Evolutionary conservation across 2,888 invertebrate species (phyloP).

Genomic region (Campaea margaritaria): DNA sequence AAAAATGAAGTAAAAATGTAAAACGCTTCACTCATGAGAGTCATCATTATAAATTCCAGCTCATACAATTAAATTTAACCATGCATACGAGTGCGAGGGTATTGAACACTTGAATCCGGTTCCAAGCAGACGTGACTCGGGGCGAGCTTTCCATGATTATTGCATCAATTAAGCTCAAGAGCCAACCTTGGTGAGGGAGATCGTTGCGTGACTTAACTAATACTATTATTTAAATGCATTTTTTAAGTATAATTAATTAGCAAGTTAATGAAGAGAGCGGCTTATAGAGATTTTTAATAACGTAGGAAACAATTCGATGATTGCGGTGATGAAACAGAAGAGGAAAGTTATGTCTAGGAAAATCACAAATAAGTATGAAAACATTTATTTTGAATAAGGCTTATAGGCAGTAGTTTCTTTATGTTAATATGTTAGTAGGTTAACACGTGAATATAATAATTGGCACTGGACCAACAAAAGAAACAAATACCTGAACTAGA

Average conservation of each 20-base stretch:
- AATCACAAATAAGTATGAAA: too few relatives aligned
- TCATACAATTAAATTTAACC: neutral
- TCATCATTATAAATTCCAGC: neutral
- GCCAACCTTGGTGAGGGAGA: slow-evolving; percentile 4
- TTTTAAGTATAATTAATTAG: slow-evolving; percentile 8
- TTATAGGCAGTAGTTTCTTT: too few relatives aligned
- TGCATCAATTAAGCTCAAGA: slow-evolving; percentile 8
- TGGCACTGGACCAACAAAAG: too few relatives aligned
- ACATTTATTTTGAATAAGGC: too few relatives aligned
- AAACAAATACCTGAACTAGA: too few relatives aligned
- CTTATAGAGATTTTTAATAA: neutral
- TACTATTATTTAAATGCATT: slow-evolving; percentile 14
- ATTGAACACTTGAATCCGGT: slow-evolving; percentile 30
- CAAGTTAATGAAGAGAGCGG: neutral
- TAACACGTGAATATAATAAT: too few relatives aligned
- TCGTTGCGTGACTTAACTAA: slow-evolving; percentile 20
- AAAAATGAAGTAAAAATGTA: neutral
- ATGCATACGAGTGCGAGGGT: slow-evolving; percentile 33
- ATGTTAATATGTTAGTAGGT: too few relatives aligned
- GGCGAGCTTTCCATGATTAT: slow-evolving; percentile 28
- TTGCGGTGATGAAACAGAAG: too few relatives aligned
- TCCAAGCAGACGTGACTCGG: slow-evolving; percentile 28
- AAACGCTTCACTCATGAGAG: neutral
- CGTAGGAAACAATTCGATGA: neutral
- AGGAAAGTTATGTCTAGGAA: too few relatives aligned